phyloP scores from a whole-genome alignment of 2,797 vertebrate species.

The Centropyge bicolor region DNA sequence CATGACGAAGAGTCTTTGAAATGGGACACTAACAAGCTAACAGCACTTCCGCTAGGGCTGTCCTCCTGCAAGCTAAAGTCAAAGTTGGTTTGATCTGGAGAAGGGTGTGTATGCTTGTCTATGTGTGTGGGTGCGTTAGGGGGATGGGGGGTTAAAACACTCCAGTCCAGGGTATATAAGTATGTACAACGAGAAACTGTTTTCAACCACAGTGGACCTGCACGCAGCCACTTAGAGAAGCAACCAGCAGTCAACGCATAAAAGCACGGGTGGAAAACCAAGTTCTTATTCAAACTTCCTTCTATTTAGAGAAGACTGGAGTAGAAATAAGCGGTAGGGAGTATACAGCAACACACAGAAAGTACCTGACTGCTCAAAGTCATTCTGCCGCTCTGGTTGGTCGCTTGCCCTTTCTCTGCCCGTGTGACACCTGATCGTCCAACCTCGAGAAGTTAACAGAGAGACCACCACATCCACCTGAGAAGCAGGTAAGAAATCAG shows the following conservation, averaged over 20 bases:
- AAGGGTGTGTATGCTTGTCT: slow-evolving; percentile 42
- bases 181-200: slow-evolving; percentile 22
- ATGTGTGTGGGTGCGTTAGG: slow-evolving; percentile 43
- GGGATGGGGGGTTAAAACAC: slow-evolving; percentile 22
- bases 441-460: slow-evolving; percentile 2
- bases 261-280: not conserved
- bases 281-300: not conserved
- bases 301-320: not conserved
- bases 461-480: not conserved
- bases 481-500: slow-evolving; percentile 51
- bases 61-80: slow-evolving; percentile 25
- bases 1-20: slow-evolving; percentile 57
- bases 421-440: slow-evolving; percentile 2
- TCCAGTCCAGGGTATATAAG: slow-evolving; percentile 58
- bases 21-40: slow-evolving; percentile 72
- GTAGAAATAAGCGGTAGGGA: not conserved
- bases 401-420: not conserved
- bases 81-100: slow-evolving; percentile 61
- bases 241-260: not conserved
- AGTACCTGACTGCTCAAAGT: not conserved
- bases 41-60: slow-evolving; percentile 31
- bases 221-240: not conserved
- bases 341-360: not conserved
- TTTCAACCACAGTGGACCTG: slow-evolving; percentile 8
- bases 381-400: not conserved